Evolutionary conservation across 2,797 vertebrate genomes (phyloP).

Genomic region (Sylvilagus floridanus): DNA sequence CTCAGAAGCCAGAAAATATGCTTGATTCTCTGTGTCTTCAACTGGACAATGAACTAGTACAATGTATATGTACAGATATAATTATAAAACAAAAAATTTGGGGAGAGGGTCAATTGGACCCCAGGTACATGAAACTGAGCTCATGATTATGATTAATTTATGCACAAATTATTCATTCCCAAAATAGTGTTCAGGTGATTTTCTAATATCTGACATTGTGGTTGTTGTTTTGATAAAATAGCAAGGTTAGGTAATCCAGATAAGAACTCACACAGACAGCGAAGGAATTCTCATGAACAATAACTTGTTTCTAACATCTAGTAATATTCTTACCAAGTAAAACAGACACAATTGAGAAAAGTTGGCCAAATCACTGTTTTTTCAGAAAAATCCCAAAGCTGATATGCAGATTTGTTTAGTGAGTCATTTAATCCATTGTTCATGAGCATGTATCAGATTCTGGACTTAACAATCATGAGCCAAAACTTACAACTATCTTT

Average conservation of each 20-base stretch:
- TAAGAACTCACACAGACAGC: not conserved
- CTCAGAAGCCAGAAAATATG: not conserved
- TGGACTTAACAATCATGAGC: not conserved
- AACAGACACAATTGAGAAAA: not conserved
- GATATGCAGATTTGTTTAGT: not conserved
- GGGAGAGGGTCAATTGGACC: not conserved
- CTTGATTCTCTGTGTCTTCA: not conserved
- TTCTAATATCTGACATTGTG: not conserved
- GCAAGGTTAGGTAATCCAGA: not conserved
- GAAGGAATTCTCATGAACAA: not conserved
- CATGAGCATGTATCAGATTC: not conserved
- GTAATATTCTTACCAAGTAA: conserved; percentile 53
- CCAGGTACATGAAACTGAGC: not conserved
- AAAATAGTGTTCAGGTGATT: not conserved
- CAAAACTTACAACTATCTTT: not conserved
- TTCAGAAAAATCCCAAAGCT: not conserved
- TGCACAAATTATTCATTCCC: not conserved
- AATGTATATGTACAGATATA: not conserved
- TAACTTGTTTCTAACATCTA: not conserved
- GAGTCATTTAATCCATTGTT: not conserved
- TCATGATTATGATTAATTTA: conserved; percentile 19
- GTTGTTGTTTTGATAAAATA: not conserved
- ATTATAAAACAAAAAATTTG: not conserved
- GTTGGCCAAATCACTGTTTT: not conserved
- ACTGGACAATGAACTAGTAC: not conserved